Base-by-base conservation (phyloP, 2,113 vertebrate genomes). In the Takifugu flavidus region DNA sequence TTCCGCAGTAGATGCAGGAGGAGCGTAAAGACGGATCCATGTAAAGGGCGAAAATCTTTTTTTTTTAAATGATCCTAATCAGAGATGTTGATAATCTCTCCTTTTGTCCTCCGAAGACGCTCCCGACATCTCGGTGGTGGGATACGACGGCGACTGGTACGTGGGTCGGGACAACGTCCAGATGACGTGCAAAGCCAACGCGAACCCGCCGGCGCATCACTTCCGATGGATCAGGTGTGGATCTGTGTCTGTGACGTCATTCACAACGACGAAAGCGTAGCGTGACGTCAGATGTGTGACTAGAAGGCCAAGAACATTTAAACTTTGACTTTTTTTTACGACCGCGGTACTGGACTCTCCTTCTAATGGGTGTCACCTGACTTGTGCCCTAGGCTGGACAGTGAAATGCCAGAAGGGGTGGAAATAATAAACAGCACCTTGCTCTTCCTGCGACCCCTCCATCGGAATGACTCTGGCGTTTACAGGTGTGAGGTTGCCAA, bases 111-210 rank as follows among this genome's bases (percentile, higher is more conserved):
- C 79, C 76, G 42, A 83, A 98, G 96, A 94, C 91, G 93, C 95
- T 54, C 97, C 97, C 59, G 95, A 98, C 78, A 94, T 99, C 82
- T 91, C 92, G 15, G 90, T 98, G 58, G 92, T 94, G 77, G 97
- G 96, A 4, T 98, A 96, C 80, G 95, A 98, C 88, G 94, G 93
- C 49, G 95, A 98, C 87, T 99, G 97, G 97, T 94, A 93, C 74
- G 89, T 95, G 47, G 95, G 97, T 72, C 92, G 94, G 76, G 93
- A 90, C 76, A 92, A 95, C 3, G 94, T 98, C 79, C 94, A 95
- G 82, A 93, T 99, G 70, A 93, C 86, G 5, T 98, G 97, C 90
- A 94, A 93, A 87, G 96, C 95, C 74, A 96, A 97, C 65, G 93
- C 96, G 75, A 99, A 99, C 89, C 97, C 97, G 15, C 90, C 94